Evolutionary conservation across 2,888 invertebrate genomes (phyloP).

Genomic region (Ochropacha duplaris): DNA sequence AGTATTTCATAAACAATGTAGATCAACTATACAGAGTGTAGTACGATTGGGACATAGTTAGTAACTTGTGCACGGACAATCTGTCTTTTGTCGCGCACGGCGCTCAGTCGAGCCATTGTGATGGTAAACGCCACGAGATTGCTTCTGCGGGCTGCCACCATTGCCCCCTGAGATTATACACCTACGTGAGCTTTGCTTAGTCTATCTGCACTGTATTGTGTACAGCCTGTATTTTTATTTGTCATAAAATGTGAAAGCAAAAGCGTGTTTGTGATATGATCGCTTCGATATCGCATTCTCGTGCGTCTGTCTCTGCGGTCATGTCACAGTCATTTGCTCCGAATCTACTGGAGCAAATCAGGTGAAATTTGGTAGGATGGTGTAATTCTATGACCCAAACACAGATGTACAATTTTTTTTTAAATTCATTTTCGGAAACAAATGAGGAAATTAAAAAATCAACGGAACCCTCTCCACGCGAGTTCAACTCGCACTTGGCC

Average conservation of each 20-base stretch:
- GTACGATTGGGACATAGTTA: constrained; percentile 13
- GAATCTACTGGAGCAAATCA: too few species aligned
- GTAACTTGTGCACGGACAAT: constrained; percentile 27
- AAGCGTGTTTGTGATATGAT: neutral
- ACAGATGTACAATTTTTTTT: too few species aligned
- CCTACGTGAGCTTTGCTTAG: constrained; percentile 25
- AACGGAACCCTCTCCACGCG: too few species aligned
- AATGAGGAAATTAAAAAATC: too few species aligned
- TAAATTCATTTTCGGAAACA: too few species aligned
- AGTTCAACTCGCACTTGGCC: too few species aligned
- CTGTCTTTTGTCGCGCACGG: constrained; percentile 38
- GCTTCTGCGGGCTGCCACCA: constrained; percentile 27
- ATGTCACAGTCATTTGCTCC: too few species aligned
- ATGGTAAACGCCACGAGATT: constrained; percentile 40
- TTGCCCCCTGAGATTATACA: constrained; percentile 37
- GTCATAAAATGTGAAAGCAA: constrained; percentile 1
- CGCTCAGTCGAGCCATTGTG: constrained; percentile 37
- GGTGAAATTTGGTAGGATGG: too few species aligned
- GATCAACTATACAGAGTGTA: neutral
- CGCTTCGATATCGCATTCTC: neutral
- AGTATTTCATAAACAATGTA: neutral
- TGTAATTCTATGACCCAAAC: too few species aligned
- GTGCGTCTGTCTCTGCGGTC: neutral
- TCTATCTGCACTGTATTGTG: constrained; percentile 15
- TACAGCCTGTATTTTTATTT: neutral